Base-by-base conservation (phyloP, 2,113 vertebrate species). In the Balaenoptera acutorostrata region DNA sequence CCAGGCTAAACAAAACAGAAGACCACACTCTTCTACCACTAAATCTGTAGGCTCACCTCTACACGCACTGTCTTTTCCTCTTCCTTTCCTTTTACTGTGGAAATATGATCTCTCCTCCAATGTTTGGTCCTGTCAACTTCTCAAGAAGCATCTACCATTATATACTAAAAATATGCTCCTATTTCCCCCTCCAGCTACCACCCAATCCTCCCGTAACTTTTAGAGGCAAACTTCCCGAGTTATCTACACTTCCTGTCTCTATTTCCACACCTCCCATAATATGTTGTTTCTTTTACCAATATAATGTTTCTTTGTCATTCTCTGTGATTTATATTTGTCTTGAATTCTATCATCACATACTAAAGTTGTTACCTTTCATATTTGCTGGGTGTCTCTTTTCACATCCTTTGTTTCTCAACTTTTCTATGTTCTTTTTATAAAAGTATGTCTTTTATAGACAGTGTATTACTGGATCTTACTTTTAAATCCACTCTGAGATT, bases 401-500 rank as follows among this genome's bases (percentile, higher is more conserved):
- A 85, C 0, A 25, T 44, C 20, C 15, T 83, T 85, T 90, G 31
- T 78, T 86, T 93, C 90, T 93, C 52, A 59, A 75, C 17, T 68
- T 68, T 72, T 81, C 33, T 44, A 25, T 33, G 11, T 81, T 85
- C 31, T 94, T 74, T 90, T 59, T 93, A 41, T 66, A 61, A 90
- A 68, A 64, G 31, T 64, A 15, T 33, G 1, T 72, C 25, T 83
- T 52, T 52, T 69, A 63, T 29, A 49, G 64, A 49, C 13, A 85
- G 61, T 52, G 12, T 52, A 33, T 74, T 49, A 23, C 63, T 90
- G 74, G 41, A 46, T 72, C 66, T 94, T 41, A 83, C 71, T 91
- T 97, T 68, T n/a, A 92, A 95, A 52, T 92, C 18, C n/a, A 52
- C 57, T 52, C 21, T 59, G 64, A 92, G 57, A 59, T 12, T 86